Percentiles rank a stretch among this genome's conserved stretches.
phyloP scores from a whole-genome alignment of 2,797 vertebrate genomes.

The Emydoidea blandingii region DNA sequence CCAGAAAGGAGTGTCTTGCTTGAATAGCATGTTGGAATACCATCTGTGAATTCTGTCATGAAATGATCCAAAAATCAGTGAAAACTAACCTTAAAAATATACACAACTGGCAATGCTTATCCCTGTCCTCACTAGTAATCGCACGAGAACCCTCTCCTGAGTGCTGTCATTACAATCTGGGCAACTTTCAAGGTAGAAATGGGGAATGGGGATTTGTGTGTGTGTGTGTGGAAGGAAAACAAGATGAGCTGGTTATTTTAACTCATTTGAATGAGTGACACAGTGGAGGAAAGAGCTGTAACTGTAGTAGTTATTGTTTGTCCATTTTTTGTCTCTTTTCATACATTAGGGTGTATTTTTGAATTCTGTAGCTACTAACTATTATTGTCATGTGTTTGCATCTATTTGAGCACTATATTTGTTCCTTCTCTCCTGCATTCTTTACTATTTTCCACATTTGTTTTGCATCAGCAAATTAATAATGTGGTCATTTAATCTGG shows the following conservation, averaged over 20 bases:
- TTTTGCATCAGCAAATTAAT: conserved; percentile 9
- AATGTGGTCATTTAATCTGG: background rate
- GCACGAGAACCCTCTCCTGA: background rate
- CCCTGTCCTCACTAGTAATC: background rate
- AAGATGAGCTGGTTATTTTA: background rate
- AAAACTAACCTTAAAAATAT: background rate
- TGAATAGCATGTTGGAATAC: background rate
- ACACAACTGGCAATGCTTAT: background rate
- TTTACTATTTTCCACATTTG: background rate
- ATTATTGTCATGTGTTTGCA: background rate
- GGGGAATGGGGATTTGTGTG: background rate
- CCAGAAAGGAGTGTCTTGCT: background rate
- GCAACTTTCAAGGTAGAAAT: background rate
- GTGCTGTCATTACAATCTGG: background rate
- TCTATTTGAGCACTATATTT: background rate
- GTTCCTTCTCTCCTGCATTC: background rate
- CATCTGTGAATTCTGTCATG: background rate
- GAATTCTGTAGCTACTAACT: background rate
- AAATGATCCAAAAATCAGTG: background rate
- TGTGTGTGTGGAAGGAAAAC: background rate
- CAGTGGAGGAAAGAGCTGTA: background rate
- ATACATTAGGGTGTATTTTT: background rate
- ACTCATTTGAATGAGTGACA: background rate
- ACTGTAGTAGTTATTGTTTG: background rate
- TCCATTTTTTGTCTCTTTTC: background rate